Evolutionary conservation across 2,888 invertebrate genomes (phyloP).

Genomic region (Sarcophaga variegata): DNA sequence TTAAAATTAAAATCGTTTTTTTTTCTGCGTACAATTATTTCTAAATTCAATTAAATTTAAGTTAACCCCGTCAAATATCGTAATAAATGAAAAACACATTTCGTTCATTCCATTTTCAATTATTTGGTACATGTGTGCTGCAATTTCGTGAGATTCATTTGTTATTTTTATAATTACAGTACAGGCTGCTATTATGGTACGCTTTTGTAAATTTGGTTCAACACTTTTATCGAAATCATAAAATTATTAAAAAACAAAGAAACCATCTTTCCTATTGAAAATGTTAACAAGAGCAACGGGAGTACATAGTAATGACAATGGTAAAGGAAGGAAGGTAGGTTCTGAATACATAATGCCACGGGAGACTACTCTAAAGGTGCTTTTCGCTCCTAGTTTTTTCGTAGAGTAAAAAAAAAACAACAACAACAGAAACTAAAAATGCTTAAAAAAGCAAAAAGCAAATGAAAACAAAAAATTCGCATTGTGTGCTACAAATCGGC

Average conservation of each 20-base stretch:
- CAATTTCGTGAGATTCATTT: no score
- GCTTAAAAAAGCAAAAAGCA: not conserved
- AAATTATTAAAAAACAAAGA: conserved; percentile 2
- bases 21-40: no score
- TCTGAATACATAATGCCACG: conserved; percentile 33
- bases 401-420: not conserved
- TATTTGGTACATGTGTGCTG: no score
- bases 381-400: conserved; percentile 3
- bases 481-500: conserved; percentile 13
- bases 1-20: no score
- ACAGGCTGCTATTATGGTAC: not conserved
- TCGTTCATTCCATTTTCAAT: no score
- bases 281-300: conserved; percentile 40
- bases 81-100: no score
- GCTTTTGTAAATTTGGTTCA: not conserved
- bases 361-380: conserved; percentile 44
- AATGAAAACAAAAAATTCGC: not conserved
- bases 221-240: conserved; percentile 9
- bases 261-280: not conserved
- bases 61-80: no score
- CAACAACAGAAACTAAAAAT: conserved; percentile 26
- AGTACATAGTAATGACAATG: conserved; percentile 11
- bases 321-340: conserved; percentile 16
- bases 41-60: no score
- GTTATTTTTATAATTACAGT: not conserved